These are phyloP conservation scores for Rotaria sp. DNA, from an alignment of 2,888 invertebrate genomes.

Conservation along the genomic window DNA sequence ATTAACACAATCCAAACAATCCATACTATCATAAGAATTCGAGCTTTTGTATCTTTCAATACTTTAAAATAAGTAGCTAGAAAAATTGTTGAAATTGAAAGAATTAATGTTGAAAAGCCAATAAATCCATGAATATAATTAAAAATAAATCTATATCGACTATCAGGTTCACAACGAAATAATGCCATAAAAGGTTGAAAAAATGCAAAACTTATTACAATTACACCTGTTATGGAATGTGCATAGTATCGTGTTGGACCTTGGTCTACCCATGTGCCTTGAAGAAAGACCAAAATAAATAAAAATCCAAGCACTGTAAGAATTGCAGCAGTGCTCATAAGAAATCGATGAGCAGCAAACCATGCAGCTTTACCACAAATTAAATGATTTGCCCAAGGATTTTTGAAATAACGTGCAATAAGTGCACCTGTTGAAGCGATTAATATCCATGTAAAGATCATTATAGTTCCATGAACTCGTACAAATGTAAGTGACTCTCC, in stretches of 20 bases:
- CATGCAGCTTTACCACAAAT: neutral
- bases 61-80: neutral
- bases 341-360: neutral
- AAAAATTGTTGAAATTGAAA: neutral
- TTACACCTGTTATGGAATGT: neutral
- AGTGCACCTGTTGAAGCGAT: neutral
- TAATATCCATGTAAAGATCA: neutral
- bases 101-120: constrained; percentile 43
- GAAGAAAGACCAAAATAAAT: neutral
- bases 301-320: neutral
- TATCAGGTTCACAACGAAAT: constrained; percentile 48
- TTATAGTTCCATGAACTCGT: neutral
- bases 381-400: neutral
- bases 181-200: constrained; percentile 53
- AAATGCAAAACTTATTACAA: neutral
- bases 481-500: neutral
- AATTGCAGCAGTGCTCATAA: neutral
- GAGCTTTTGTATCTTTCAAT: neutral
- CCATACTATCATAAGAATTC: neutral
- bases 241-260: neutral
- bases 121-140: constrained; percentile 56
- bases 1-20: neutral
- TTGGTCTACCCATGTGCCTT: neutral
- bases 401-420: neutral
- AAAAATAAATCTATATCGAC: constrained; percentile 49